Evolutionary conservation across 2,797 vertebrate genomes (phyloP).

Genomic region (Coracias cyanogaster): DNA sequence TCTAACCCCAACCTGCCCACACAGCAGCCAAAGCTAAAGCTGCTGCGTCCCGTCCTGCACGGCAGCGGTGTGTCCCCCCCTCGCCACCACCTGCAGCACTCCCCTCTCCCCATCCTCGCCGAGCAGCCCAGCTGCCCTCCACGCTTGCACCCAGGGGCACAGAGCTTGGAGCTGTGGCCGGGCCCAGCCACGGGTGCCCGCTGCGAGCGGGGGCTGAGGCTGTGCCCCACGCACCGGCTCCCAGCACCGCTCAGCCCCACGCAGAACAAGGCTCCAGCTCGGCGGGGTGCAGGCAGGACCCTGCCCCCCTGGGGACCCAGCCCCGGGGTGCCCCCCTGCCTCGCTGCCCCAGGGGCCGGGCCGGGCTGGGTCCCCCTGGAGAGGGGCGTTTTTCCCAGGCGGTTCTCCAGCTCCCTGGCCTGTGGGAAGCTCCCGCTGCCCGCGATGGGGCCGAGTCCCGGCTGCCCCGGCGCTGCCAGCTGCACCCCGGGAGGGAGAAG

Average conservation of each 20-base stretch:
- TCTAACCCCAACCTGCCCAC: neutral
- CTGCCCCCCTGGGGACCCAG: rapidly evolving
- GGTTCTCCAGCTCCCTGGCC: neutral
- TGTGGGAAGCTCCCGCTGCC: neutral
- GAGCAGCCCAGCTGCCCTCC: neutral
- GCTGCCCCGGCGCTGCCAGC: rapidly evolving
- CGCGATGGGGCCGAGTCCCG: rapidly evolving
- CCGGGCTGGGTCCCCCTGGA: neutral
- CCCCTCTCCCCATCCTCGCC: neutral
- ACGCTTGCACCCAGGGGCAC: neutral
- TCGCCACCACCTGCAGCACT: neutral
- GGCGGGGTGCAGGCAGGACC: rapidly evolving
- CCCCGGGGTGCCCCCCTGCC: neutral
- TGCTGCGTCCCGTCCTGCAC: rapidly evolving
- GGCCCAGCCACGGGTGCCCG: rapidly evolving
- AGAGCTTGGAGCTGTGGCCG: rapidly evolving
- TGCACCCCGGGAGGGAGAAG: neutral
- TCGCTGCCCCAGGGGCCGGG: neutral
- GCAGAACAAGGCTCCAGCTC: neutral
- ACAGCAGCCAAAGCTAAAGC: rapidly evolving
- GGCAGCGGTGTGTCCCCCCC: neutral
- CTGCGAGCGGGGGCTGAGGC: neutral
- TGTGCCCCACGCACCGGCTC: rapidly evolving
- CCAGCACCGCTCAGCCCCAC: rapidly evolving
- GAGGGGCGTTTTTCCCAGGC: neutral